Conservation (phyloP, 1,140 invertebrate genomes). For the Wiebesia pumilae region DNA sequence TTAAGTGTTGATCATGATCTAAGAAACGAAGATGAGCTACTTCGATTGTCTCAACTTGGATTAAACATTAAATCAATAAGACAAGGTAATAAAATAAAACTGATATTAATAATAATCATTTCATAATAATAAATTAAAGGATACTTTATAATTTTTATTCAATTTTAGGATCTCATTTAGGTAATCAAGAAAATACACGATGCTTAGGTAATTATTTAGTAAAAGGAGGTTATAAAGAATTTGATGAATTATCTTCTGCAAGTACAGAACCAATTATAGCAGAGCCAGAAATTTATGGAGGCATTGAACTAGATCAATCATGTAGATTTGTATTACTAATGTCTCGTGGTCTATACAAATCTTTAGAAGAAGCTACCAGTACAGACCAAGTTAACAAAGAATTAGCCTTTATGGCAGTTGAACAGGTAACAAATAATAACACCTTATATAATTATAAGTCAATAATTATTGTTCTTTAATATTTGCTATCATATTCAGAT, state of each 20-base stretch:
- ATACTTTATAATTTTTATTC: slow-evolving; percentile 35
- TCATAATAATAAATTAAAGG: slow-evolving; percentile 17
- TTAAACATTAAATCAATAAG: slow-evolving; percentile 80
- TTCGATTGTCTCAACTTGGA: slow-evolving; percentile 83
- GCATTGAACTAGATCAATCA: slow-evolving; percentile 85
- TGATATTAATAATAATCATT: slow-evolving; percentile 32
- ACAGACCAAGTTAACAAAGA: slow-evolving; percentile 88
- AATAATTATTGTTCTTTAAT: not conserved
- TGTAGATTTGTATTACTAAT: slow-evolving; percentile 90
- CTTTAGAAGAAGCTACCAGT: slow-evolving; percentile 86
- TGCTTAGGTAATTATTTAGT: slow-evolving; percentile 93
- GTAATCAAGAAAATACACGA: slow-evolving; percentile 84
- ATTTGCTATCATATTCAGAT: too few species aligned
- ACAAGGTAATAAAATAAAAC: slow-evolving; percentile 72
- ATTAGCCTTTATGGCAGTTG: slow-evolving; percentile 85
- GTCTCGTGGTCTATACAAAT: slow-evolving; percentile 89
- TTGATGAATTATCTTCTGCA: slow-evolving; percentile 82
- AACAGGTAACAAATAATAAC: slow-evolving; percentile 76
- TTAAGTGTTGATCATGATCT: slow-evolving; percentile 89
- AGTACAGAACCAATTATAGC: slow-evolving; percentile 87
- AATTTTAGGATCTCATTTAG: slow-evolving; percentile 77
- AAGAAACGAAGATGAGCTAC: slow-evolving; percentile 87
- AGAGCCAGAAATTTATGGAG: slow-evolving; percentile 87
- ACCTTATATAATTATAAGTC: not conserved
- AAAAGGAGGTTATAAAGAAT: slow-evolving; percentile 90